These are phyloP conservation scores for Bovichtus variegatus DNA, from an alignment of 2,797 vertebrate genomes.

Conservation along the genomic window DNA sequence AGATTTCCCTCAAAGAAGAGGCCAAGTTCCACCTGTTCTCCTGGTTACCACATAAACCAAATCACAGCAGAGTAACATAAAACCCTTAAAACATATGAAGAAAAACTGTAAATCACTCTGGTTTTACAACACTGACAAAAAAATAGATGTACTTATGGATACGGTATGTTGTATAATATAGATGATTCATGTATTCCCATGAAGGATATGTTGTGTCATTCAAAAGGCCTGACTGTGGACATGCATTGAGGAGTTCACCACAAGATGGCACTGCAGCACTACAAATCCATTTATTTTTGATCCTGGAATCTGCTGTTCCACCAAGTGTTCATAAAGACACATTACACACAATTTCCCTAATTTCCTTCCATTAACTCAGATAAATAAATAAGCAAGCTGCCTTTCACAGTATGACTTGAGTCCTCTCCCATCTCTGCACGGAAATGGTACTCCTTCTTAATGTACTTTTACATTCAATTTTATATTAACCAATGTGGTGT, in stretches of 20 bases:
- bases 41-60: slow-evolving; percentile 49
- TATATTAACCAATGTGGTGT: not conserved
- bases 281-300: not conserved
- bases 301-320: slow-evolving; percentile 55
- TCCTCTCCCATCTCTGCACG: not conserved
- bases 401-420: not conserved
- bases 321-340: slow-evolving; percentile 45
- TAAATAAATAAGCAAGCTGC: not conserved
- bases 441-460: not conserved
- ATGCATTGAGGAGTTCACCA: slow-evolving; percentile 34
- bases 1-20: slow-evolving; percentile 30
- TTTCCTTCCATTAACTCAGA: no score
- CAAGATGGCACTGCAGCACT: slow-evolving; percentile 62
- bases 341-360: slow-evolving; percentile 17
- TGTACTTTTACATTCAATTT: not conserved
- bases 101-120: slow-evolving; percentile 10
- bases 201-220: slow-evolving; percentile 7
- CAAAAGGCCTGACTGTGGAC: not conserved
- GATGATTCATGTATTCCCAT: slow-evolving; percentile 12
- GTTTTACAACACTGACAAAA: slow-evolving; percentile 11
- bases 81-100: slow-evolving; percentile 6
- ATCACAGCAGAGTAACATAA: slow-evolving; percentile 24
- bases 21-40: slow-evolving; percentile 62
- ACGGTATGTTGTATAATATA: not conserved
- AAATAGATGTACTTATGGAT: not conserved